These are phyloP conservation scores for Hyles lineata DNA, from an alignment of 2,888 invertebrate species.

Conservation along the genomic window DNA sequence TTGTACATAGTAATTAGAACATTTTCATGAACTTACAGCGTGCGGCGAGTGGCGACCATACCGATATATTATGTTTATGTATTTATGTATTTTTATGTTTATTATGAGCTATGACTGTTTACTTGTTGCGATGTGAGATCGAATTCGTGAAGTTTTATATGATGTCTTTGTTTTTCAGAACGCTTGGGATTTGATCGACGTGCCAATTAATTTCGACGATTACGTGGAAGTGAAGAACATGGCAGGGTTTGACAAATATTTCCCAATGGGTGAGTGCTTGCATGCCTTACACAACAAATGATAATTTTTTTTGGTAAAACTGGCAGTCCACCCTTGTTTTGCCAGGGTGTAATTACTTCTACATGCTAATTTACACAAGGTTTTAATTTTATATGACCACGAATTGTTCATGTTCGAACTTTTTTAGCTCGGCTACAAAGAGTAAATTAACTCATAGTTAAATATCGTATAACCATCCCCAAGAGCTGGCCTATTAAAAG, in stretches of 20 bases:
- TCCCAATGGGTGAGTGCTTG: conserved; percentile 73
- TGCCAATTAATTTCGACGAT: conserved; percentile 67
- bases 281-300: conserved; percentile 35
- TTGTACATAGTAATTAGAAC: conserved; percentile 26
- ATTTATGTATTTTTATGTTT: background rate
- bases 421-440: too few relatives aligned
- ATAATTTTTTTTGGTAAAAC: too few relatives aligned
- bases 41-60: conserved; percentile 31
- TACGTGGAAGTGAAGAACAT: conserved; percentile 82
- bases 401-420: too few relatives aligned
- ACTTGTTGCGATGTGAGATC: background rate
- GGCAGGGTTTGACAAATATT: conserved; percentile 86
- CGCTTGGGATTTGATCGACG: conserved; percentile 84
- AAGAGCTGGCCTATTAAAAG: too few relatives aligned
- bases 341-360: too few relatives aligned
- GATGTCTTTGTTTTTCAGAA: conserved; percentile 73
- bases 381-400: too few relatives aligned
- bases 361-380: too few relatives aligned
- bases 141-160: background rate
- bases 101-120: conserved; percentile 26
- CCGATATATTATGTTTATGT: background rate
- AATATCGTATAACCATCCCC: too few relatives aligned
- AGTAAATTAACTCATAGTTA: too few relatives aligned
- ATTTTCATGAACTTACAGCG: conserved; percentile 13
- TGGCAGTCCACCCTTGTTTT: too few relatives aligned